Conservation (phyloP, 2,797 vertebrate species). For the Phoebastria nigripes region DNA sequence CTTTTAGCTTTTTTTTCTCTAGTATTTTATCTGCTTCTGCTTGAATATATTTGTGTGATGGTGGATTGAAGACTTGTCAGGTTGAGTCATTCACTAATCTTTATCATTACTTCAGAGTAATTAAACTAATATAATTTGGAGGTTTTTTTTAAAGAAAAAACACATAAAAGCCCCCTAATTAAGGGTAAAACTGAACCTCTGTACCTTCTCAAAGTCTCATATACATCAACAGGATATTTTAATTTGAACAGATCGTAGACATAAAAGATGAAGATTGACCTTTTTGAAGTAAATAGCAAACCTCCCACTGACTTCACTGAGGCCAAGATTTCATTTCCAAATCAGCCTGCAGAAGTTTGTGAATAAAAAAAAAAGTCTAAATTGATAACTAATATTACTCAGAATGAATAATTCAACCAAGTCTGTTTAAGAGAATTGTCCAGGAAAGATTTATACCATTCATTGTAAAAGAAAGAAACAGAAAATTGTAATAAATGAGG, state of each 20-base stretch:
- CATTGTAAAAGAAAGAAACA: conserved; percentile 24
- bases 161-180: neutral
- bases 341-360: neutral
- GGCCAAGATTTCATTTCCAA: neutral
- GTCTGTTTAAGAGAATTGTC: neutral
- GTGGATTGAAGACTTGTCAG: neutral
- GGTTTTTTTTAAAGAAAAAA: rapidly evolving
- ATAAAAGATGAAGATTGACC: neutral
- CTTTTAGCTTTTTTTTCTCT: neutral
- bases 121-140: neutral
- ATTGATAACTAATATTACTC: conserved; percentile 21
- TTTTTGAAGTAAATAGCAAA: neutral
- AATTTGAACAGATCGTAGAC: neutral
- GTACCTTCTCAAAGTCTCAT: neutral
- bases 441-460: conserved; percentile 16
- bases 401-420: conserved; percentile 34
- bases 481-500: conserved; percentile 38
- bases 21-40: neutral
- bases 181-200: neutral
- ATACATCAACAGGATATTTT: neutral
- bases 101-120: neutral
- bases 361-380: neutral
- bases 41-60: neutral
- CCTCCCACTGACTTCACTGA: neutral
- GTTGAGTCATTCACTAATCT: neutral